Evolutionary conservation across 2,797 vertebrate species (phyloP).

Genomic region (Cossypha niveicapilla): DNA sequence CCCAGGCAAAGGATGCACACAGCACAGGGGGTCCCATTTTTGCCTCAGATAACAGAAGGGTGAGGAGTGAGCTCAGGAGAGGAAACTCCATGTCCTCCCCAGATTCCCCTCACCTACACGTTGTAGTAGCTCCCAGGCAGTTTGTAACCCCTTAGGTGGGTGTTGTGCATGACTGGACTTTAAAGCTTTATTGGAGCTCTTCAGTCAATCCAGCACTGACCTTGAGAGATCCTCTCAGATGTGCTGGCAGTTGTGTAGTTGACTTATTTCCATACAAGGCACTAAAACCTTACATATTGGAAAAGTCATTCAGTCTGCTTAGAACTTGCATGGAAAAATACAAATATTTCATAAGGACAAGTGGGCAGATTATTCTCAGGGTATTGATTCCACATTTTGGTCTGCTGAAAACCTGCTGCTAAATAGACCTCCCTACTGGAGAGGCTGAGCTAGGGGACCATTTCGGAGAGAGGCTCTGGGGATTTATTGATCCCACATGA

Average conservation of each 20-base stretch:
- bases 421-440: conserved; percentile 41
- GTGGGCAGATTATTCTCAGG: conserved; percentile 25
- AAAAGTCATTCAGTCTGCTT: conserved; percentile 45
- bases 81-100: background rate
- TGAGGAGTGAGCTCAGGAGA: background rate
- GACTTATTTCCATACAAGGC: background rate
- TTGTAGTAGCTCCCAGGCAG: background rate
- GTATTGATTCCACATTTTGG: conserved; percentile 47
- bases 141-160: background rate
- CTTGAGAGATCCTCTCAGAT: background rate
- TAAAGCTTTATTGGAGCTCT: background rate
- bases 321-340: conserved; percentile 43
- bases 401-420: conserved; percentile 35
- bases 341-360: conserved; percentile 51
- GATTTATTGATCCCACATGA: conserved; percentile 26
- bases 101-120: background rate
- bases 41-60: background rate
- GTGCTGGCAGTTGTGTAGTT: background rate
- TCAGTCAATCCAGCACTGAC: conserved; percentile 1
- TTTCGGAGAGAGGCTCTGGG: background rate
- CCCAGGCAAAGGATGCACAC: background rate
- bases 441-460: conserved; percentile 9
- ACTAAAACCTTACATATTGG: conserved; percentile 1
- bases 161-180: background rate
- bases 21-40: background rate